Evolutionary conservation across 2,888 invertebrate species (phyloP).

Genomic region (Monochamus alternatus): DNA sequence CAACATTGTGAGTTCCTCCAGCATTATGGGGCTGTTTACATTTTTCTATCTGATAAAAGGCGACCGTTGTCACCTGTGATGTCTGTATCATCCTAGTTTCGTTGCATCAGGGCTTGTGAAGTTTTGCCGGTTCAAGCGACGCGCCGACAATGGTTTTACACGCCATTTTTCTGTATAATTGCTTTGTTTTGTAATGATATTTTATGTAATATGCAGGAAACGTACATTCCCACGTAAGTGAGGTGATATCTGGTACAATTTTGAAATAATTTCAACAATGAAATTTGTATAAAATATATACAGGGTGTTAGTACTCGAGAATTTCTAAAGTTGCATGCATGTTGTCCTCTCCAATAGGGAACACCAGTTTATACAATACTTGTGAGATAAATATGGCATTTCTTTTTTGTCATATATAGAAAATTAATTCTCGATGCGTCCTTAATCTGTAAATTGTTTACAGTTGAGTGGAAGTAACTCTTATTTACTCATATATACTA

Average conservation of each 20-base stretch:
- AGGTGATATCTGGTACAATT: neutral
- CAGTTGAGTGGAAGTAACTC: too few relatives aligned
- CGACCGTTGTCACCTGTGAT: neutral
- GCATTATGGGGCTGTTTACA: neutral
- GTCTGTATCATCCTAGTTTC: neutral
- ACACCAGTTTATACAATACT: too few relatives aligned
- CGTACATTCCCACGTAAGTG: neutral
- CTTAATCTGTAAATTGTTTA: too few relatives aligned
- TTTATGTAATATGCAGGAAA: neutral
- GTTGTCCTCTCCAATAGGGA: too few relatives aligned
- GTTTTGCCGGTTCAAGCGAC: neutral
- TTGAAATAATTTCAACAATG: too few relatives aligned
- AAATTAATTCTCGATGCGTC: too few relatives aligned
- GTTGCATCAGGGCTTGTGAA: neutral
- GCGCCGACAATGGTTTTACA: neutral
- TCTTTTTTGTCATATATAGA: too few relatives aligned
- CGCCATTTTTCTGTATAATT: neutral
- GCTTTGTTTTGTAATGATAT: neutral
- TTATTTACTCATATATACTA: too few relatives aligned
- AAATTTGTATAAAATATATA: too few relatives aligned
- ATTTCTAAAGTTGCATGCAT: too few relatives aligned
- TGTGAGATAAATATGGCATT: too few relatives aligned
- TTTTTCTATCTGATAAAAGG: neutral
- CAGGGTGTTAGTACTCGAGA: too few relatives aligned
- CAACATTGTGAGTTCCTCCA: neutral